These are phyloP conservation scores for Natrix natrix DNA, from an alignment of 2,797 vertebrate genomes.

Conservation along the genomic window DNA sequence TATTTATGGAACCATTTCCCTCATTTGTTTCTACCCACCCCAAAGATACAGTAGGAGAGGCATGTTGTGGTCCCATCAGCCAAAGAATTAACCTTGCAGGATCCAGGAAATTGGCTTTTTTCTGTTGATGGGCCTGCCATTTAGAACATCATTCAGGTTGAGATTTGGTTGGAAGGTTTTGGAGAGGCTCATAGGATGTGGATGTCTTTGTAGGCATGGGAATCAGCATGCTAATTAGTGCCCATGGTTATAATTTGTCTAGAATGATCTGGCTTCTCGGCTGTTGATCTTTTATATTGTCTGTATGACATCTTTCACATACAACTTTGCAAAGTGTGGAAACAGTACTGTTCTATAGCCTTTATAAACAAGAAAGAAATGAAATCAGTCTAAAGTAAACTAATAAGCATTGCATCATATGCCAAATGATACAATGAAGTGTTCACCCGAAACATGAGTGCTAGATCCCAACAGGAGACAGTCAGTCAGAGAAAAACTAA, in stretches of 20 bases:
- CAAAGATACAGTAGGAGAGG: not conserved
- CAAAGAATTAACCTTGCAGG: not conserved
- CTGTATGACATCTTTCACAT: not conserved
- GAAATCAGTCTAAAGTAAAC: not conserved
- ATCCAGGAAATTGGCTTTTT: not conserved
- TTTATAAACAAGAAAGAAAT: slow-evolving; percentile 6
- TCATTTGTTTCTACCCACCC: not conserved
- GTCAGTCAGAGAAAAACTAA: not conserved
- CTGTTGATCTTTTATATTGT: not conserved
- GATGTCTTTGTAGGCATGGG: not conserved
- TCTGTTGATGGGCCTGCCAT: not conserved
- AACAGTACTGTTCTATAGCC: not conserved
- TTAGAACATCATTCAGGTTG: not conserved
- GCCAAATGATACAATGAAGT: not conserved
- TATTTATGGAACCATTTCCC: not conserved
- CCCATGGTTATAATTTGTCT: not conserved
- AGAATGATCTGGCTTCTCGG: not conserved
- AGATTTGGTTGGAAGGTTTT: not conserved
- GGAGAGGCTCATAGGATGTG: not conserved
- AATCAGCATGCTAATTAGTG: not conserved
- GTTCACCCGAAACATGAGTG: not conserved
- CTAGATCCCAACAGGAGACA: not conserved
- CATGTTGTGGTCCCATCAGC: not conserved
- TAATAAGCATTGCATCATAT: not conserved
- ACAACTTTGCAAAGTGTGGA: slow-evolving; percentile 9